Conservation (phyloP, 2,797 vertebrate genomes). For the Parambassis ranga region DNA sequence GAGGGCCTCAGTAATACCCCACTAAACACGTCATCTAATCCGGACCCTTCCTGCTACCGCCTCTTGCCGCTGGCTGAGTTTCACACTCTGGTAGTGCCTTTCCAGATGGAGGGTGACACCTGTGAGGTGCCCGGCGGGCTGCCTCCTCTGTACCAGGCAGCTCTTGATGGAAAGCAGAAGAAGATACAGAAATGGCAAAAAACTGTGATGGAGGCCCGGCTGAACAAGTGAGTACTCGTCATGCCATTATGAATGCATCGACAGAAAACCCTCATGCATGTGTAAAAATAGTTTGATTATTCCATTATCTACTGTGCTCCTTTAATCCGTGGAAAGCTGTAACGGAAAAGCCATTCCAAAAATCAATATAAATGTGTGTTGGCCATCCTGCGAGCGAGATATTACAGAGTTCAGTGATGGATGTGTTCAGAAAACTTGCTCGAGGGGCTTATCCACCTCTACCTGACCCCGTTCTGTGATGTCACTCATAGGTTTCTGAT, state of each 20-base stretch:
- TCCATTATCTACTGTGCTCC: neutral
- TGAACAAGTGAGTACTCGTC: conserved; percentile 86
- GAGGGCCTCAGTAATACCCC: conserved; percentile 68
- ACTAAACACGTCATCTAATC: neutral
- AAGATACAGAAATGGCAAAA: conserved; percentile 90
- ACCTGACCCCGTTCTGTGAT: neutral
- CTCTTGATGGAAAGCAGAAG: conserved; percentile 81
- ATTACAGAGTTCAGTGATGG: neutral
- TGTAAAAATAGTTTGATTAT: neutral
- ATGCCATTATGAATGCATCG: too few relatives aligned
- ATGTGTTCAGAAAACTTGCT: neutral
- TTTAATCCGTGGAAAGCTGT: conserved; percentile 11
- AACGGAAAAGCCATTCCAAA: neutral
- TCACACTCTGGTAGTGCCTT: conserved; percentile 88
- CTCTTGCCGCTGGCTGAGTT: conserved; percentile 87
- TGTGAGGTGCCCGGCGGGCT: conserved; percentile 91
- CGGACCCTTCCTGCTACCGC: conserved; percentile 75
- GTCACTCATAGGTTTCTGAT: too few relatives aligned
- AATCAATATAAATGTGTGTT: conserved; percentile 25
- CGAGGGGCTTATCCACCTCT: neutral
- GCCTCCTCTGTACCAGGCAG: conserved; percentile 83
- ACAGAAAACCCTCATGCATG: too few relatives aligned
- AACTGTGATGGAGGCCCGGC: conserved; percentile 85
- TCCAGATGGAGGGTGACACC: conserved; percentile 95
- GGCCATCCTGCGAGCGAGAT: neutral